Evolutionary conservation across 2,888 invertebrate genomes (phyloP).

Genomic region (Dermolepida albohirtum): DNA sequence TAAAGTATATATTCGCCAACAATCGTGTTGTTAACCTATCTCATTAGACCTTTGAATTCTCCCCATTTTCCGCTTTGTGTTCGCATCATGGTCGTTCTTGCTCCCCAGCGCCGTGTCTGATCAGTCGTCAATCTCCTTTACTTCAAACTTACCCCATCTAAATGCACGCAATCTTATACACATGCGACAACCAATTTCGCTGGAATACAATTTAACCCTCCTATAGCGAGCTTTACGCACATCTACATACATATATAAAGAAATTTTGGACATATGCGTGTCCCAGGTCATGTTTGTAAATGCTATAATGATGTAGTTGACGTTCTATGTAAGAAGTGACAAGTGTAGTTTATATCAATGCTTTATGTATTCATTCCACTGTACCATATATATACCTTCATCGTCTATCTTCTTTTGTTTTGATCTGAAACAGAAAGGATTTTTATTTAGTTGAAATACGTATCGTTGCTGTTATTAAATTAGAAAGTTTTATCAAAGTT

Average conservation of each 20-base stretch:
- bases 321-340: slow-evolving; percentile 9
- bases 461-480: neutral
- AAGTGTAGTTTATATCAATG: slow-evolving; percentile 26
- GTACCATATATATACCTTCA: neutral
- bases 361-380: slow-evolving; percentile 12
- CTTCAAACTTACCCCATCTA: slow-evolving; percentile 20
- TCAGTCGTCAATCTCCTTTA: slow-evolving; percentile 37
- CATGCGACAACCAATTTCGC: slow-evolving; percentile 46
- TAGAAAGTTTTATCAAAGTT: neutral
- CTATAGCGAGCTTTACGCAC: neutral
- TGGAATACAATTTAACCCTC: slow-evolving; percentile 44
- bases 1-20: neutral
- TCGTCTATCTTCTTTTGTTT: neutral
- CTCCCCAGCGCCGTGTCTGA: slow-evolving; percentile 34
- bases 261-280: slow-evolving; percentile 20
- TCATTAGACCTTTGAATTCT: slow-evolving; percentile 35
- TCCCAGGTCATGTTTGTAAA: slow-evolving; percentile 43
- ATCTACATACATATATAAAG: slow-evolving; percentile 16
- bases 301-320: slow-evolving; percentile 26
- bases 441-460: slow-evolving; percentile 7
- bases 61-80: slow-evolving; percentile 42
- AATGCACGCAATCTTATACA: slow-evolving; percentile 45
- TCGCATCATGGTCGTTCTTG: slow-evolving; percentile 24
- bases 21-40: slow-evolving; percentile 29
- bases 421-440: slow-evolving; percentile 18